These are phyloP conservation scores for Mus pahari DNA, from an alignment of 2,113 vertebrate species.

Conservation along the genomic window DNA sequence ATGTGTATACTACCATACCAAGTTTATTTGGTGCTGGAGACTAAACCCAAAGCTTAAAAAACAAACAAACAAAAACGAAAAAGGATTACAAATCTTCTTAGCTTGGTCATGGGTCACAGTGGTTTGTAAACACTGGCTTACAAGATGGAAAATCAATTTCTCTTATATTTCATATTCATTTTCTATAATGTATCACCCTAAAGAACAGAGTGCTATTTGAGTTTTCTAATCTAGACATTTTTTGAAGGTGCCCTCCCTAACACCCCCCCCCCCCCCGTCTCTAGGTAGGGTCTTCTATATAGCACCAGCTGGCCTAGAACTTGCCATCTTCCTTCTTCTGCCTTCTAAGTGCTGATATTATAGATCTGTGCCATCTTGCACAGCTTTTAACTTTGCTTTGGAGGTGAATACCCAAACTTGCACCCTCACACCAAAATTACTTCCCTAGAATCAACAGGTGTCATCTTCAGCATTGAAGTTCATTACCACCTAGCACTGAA, in stretches of 20 bases:
- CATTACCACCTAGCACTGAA: background rate
- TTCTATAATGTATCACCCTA: background rate
- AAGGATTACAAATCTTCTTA: background rate
- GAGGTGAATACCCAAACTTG: background rate
- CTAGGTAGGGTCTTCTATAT: background rate
- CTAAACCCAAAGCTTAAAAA: background rate
- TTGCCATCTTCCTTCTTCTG: background rate
- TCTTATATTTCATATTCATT: conserved; percentile 1
- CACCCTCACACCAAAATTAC: background rate
- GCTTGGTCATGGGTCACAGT: background rate
- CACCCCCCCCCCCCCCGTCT: too few relatives aligned
- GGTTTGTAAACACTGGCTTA: background rate
- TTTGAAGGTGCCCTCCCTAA: background rate
- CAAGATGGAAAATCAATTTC: background rate
- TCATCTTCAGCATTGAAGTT: background rate
- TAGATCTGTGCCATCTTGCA: background rate
- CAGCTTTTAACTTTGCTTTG: conserved; percentile 7
- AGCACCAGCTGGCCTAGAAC: background rate
- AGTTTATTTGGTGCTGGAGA: background rate
- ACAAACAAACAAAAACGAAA: too few relatives aligned
- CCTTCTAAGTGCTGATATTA: background rate
- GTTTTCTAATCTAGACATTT: background rate
- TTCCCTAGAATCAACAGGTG: background rate
- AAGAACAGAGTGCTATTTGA: background rate
- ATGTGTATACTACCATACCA: background rate